Conservation (phyloP, 2,113 vertebrate species). For the Eonycteris spelaea region DNA sequence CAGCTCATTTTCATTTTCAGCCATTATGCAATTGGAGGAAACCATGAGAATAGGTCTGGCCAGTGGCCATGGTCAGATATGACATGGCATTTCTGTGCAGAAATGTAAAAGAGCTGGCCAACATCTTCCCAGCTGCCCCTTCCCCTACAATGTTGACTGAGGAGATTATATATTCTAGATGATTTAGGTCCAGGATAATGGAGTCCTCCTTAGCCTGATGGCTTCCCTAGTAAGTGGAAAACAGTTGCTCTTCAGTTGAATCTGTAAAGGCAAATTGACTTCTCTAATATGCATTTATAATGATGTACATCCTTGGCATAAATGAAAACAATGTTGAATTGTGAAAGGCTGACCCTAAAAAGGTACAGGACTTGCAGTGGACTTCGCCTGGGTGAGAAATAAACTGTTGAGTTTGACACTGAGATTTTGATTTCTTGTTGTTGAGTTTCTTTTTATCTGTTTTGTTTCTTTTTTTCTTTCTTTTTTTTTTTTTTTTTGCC, state of each 20-base stretch:
- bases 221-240: not conserved
- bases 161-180: not conserved
- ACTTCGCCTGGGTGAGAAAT: not conserved
- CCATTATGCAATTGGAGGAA: not conserved
- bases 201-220: not conserved
- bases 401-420: not conserved
- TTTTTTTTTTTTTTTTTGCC: not conserved
- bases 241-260: not conserved
- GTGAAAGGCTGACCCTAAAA: not conserved
- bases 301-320: not conserved
- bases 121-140: not conserved
- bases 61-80: not conserved
- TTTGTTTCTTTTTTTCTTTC: not conserved
- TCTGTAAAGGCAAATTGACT: not conserved
- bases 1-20: not conserved
- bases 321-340: not conserved
- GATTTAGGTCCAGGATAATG: not conserved
- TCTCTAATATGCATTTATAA: not conserved
- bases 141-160: not conserved
- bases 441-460: not conserved
- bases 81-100: not conserved
- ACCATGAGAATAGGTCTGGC: not conserved
- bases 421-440: not conserved
- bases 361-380: not conserved
- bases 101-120: not conserved